Evolutionary conservation across 2,888 invertebrate genomes (phyloP).

Genomic region (Noctuana brunneofusca): DNA sequence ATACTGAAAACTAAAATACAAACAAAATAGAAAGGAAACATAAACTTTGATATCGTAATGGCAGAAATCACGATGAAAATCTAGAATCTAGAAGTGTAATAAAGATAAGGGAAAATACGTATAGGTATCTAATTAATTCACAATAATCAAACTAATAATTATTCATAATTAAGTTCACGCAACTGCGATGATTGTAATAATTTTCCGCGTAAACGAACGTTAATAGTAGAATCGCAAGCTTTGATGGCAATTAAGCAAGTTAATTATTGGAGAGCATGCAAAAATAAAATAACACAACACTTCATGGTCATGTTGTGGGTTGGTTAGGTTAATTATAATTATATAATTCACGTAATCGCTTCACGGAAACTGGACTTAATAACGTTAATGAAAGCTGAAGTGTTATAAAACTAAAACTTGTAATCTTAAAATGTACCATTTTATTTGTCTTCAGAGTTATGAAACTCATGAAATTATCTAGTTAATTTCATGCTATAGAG

Average conservation of each 20-base stretch:
- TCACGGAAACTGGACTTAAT: conserved; percentile 12
- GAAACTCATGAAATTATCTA: no score
- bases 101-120: no score
- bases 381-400: conserved; percentile 4
- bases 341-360: conserved; percentile 3
- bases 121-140: conserved; percentile 18
- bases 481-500: no score
- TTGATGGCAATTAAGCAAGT: conserved; percentile 13
- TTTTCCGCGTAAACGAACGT: conserved; percentile 15
- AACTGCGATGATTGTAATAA: conserved; percentile 18
- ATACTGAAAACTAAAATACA: neutral
- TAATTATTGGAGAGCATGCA: conserved; percentile 23
- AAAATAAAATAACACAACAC: conserved; percentile 22
- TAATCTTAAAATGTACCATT: neutral
- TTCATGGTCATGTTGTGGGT: conserved; percentile 20
- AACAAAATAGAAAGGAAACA: no score
- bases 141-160: neutral
- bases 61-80: no score
- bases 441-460: no score
- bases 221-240: conserved; percentile 31
- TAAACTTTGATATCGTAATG: no score
- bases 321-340: conserved; percentile 11
- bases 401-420: neutral
- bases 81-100: no score
- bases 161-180: conserved; percentile 29